Conservation (phyloP, 2,113 vertebrate species). For the Xyrauchen texanus region DNA sequence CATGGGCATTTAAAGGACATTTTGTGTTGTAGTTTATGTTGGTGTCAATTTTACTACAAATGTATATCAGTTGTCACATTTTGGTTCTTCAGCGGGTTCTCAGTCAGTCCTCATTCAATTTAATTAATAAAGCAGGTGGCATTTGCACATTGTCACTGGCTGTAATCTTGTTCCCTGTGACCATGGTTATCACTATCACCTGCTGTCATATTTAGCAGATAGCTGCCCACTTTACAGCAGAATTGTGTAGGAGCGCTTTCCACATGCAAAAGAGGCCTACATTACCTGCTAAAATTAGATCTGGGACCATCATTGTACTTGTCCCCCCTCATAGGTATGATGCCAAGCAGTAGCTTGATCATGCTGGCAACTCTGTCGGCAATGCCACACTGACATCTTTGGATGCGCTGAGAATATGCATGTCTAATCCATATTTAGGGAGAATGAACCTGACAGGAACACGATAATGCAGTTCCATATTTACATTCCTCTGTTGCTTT, state of each 20-base stretch:
- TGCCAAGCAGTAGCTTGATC: no score
- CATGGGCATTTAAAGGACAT: no score
- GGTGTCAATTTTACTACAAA: no score
- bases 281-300: constrained; percentile 21
- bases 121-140: constrained; percentile 6
- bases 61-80: no score
- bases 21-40: no score
- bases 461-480: constrained; percentile 50
- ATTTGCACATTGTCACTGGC: constrained; percentile 19
- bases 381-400: constrained; percentile 15
- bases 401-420: constrained; percentile 34
- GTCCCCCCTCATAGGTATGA: background rate
- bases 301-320: constrained; percentile 5
- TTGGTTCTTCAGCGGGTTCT: no score
- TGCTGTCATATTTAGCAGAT: constrained; percentile 13
- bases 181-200: background rate
- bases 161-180: constrained; percentile 1
- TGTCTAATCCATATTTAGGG: constrained; percentile 48
- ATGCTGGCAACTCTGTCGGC: background rate
- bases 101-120: background rate
- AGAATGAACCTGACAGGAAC: constrained; percentile 61
- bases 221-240: constrained; percentile 1
- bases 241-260: background rate
- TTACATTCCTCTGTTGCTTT: background rate
- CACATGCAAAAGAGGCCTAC: background rate